Evolutionary conservation across 2,888 invertebrate species (phyloP), one percentile per base, ranked within the genome.

Genomic region (Amblyteles armatorius): DNA sequence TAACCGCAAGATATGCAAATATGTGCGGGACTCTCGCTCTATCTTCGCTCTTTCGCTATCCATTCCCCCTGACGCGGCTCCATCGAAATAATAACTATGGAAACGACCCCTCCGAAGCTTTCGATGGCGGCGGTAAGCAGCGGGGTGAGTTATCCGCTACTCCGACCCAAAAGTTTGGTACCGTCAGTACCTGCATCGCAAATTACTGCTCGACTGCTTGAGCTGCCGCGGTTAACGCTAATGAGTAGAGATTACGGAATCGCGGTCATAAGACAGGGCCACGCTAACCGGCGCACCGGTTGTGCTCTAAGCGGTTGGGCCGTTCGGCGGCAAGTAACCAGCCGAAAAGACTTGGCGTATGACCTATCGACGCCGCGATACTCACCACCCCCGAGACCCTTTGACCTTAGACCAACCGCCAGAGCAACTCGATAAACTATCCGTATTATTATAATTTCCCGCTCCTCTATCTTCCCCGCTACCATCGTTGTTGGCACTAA

Each of bases 111-210:
- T 76, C 65, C 6, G 44, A 19, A 68, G 67, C 40, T 22, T 40
- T 40, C 36, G 36, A 40, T 13, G 26, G 26, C 40, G 26, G 72
- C 22, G 19, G 71, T 40, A 40, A 40, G 29, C 11, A 29, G 50
- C 29, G 52, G 50, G 65, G 33, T 76, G 33, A 40, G 67, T 19
- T 36, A 40, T 72, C 67, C 29, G 65, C 40, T 71, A 36, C 69
- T 69, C 52, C 52, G 44, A 72, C 6, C 29, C 57, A 13, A 83
- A 85, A 85, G 77, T 83, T 85, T 80, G 63, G 85, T 85, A 83
- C 85, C 83, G 76, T 76, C 79, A 86, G 86, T 86, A 84, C 86
- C 86, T 79, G 81, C 77, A 81, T 84, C 81, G 78, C 78, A 76
- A 84, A 86, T 84, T 84, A 84, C 79, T 68, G 57, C 76, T 63